Evolutionary conservation across 92 coral and sea anemone species (phyloP).

Genomic region (Epizoanthus illoricatus): DNA sequence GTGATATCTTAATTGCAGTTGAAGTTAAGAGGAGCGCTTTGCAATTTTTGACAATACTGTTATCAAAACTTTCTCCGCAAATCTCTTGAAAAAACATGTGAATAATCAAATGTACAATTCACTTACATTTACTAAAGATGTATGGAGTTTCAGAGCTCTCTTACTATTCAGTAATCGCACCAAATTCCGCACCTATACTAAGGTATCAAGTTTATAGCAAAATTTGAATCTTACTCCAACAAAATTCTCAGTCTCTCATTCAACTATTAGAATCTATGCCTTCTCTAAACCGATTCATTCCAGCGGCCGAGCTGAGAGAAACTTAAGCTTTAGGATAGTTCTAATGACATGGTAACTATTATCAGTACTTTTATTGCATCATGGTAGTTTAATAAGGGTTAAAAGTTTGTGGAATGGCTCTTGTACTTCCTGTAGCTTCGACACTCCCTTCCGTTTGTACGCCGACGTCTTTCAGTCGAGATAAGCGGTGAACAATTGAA

Average conservation of each 20-base stretch:
- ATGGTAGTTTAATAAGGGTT: constrained; percentile 16
- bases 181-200: too few relatives aligned
- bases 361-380: neutral
- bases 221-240: too few relatives aligned
- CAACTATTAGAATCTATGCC: neutral
- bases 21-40: neutral
- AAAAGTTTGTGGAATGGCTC: constrained; percentile 24
- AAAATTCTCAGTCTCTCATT: too few relatives aligned
- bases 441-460: constrained; percentile 31
- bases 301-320: too few relatives aligned
- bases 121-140: neutral
- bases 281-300: neutral
- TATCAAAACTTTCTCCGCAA: neutral
- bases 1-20: neutral
- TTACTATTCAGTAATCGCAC: too few relatives aligned
- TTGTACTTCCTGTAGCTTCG: constrained; percentile 4
- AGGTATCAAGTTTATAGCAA: too few relatives aligned
- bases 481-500: constrained; percentile 5
- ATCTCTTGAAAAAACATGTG: neutral
- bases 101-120: neutral
- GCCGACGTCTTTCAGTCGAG: constrained; percentile 25
- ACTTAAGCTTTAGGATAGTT: too few relatives aligned
- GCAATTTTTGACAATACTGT: neutral
- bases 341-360: neutral
- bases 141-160: neutral